These are phyloP conservation scores for Petrosia ficiformis DNA, from an alignment of 37 sponge, comb jelly and placozoan species.

Conservation along the genomic window DNA sequence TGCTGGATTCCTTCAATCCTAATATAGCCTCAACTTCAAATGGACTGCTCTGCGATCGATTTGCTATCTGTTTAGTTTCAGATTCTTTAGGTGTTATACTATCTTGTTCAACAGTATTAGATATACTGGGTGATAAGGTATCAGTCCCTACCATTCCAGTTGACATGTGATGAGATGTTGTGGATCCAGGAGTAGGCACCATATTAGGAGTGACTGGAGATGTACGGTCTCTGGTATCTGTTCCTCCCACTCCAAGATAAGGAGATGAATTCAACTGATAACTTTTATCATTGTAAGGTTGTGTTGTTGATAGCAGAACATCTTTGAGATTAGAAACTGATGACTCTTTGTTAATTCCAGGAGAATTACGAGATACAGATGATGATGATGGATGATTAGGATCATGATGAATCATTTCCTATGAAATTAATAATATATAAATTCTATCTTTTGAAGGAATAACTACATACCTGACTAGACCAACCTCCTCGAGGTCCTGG, in stretches of 20 bases:
- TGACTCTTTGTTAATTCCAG: constrained; percentile 31
- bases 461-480: too few species aligned
- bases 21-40: constrained; percentile 42
- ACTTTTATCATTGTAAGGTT: not conserved
- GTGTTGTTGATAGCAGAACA: constrained; percentile 11
- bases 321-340: constrained; percentile 59
- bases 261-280: not conserved
- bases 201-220: not conserved
- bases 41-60: not conserved
- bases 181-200: not conserved
- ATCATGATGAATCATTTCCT: too few species aligned
- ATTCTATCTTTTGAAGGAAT: too few species aligned
- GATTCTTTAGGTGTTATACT: not conserved
- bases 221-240: not conserved
- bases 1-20: constrained; percentile 35
- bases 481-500: too few species aligned
- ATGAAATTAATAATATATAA: too few species aligned
- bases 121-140: not conserved
- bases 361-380: not conserved
- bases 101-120: not conserved
- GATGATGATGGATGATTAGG: too few species aligned
- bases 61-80: not conserved
- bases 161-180: not conserved
- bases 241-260: not conserved
- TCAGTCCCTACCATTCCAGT: too few species aligned